phyloP scores from a whole-genome alignment of 2,113 vertebrate species.

The Sigmodon hispidus region DNA sequence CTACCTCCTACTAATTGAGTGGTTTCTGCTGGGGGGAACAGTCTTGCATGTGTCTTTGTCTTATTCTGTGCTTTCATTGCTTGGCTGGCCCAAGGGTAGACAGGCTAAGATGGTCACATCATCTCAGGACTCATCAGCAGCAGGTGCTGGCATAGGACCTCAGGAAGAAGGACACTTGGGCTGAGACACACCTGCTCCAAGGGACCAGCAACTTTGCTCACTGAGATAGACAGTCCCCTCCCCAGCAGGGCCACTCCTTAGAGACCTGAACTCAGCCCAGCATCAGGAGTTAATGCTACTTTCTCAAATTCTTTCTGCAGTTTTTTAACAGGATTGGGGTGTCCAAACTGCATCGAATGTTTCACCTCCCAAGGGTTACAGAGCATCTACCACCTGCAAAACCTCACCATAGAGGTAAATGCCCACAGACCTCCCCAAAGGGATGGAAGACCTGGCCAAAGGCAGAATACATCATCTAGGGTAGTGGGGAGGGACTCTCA shows the following conservation, averaged over 20 bases:
- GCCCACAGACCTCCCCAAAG: neutral
- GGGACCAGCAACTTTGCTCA: no score
- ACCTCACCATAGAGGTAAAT: constrained; percentile 97
- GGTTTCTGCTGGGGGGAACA: constrained; percentile 63
- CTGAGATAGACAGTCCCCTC: accelerated
- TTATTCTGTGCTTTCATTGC: neutral
- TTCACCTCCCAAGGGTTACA: constrained; percentile 98
- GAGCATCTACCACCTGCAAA: constrained; percentile 98
- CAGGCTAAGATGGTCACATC: accelerated
- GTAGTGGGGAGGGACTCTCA: no score
- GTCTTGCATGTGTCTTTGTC: neutral
- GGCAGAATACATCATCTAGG: neutral
- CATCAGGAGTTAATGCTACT: constrained; percentile 34
- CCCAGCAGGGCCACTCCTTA: no score
- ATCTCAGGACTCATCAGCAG: accelerated
- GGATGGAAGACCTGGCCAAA: neutral
- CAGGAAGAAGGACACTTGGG: neutral
- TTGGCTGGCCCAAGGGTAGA: neutral
- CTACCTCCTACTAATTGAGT: constrained; percentile 39
- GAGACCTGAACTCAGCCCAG: accelerated
- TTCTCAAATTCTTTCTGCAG: constrained; percentile 90
- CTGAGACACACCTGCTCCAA: accelerated
- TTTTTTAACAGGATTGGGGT: constrained; percentile 98
- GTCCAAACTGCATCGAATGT: constrained; percentile 99
- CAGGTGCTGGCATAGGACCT: neutral